Evolutionary conservation across 1,140 invertebrate genomes (phyloP).

Genomic region (Tigriopus japonicus): DNA sequence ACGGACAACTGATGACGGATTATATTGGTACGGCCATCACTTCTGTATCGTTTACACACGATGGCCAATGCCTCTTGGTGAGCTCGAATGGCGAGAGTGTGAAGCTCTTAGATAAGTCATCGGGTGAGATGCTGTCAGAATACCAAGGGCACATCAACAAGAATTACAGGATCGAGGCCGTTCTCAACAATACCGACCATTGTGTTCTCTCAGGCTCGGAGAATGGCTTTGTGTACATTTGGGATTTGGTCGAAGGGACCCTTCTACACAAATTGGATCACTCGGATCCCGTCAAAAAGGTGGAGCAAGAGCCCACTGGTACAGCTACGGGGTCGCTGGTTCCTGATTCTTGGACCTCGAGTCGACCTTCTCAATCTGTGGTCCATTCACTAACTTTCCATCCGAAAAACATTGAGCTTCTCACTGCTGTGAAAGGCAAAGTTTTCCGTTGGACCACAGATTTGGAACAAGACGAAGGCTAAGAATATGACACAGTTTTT

Average conservation of each 20-base stretch:
- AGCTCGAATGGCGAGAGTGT: slow-evolving; percentile 50
- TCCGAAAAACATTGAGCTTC: slow-evolving; percentile 27
- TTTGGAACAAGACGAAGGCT: neutral
- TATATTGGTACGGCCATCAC: slow-evolving; percentile 48
- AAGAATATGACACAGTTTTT: too few relatives aligned
- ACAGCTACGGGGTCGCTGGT: neutral
- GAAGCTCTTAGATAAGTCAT: slow-evolving; percentile 69
- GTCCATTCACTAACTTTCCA: slow-evolving; percentile 33
- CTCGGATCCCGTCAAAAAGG: slow-evolving; percentile 19
- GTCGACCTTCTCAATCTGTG: slow-evolving; percentile 3
- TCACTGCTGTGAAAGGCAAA: slow-evolving; percentile 29
- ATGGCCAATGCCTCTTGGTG: slow-evolving; percentile 65
- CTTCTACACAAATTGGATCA: slow-evolving; percentile 32
- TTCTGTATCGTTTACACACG: slow-evolving; percentile 26
- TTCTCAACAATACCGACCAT: slow-evolving; percentile 56
- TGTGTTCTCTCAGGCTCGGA: slow-evolving; percentile 69
- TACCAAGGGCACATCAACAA: slow-evolving; percentile 21
- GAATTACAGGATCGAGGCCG: slow-evolving; percentile 46
- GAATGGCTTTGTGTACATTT: slow-evolving; percentile 61
- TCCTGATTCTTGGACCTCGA: too few relatives aligned
- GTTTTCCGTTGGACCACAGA: slow-evolving; percentile 29
- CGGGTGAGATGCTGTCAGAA: slow-evolving; percentile 56
- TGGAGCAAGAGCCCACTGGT: slow-evolving; percentile 15
- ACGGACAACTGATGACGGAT: slow-evolving; percentile 60
- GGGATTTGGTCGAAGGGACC: slow-evolving; percentile 60